Conservation (phyloP, 30 jellyfish, hydroid and myxozoan genomes). For the Calvadosia cruxmelitensis region DNA sequence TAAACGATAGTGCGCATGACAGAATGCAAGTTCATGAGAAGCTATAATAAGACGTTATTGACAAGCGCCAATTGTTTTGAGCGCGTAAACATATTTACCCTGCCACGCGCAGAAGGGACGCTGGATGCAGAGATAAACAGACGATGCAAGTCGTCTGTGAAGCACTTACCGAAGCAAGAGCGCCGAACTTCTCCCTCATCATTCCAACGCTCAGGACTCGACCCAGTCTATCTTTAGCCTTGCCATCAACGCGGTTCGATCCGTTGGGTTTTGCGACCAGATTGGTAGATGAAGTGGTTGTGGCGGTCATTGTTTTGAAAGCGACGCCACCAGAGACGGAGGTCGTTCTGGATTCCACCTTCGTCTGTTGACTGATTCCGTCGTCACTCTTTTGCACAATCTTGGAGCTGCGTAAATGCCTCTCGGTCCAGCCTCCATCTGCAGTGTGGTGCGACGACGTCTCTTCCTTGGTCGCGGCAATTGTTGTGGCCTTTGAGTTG, state of each 20-base stretch:
- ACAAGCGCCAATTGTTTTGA: no score
- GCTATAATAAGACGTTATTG: no score
- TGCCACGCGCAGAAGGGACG: no score
- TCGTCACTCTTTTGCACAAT: background rate
- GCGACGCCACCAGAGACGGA: background rate
- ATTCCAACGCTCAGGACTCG: slow-evolving; percentile 32
- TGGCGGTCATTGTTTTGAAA: no score
- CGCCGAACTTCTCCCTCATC: slow-evolving; percentile 25
- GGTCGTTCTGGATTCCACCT: no score
- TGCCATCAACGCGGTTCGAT: slow-evolving; percentile 4
- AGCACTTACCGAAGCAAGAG: background rate
- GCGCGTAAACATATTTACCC: no score
- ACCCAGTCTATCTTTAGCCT: slow-evolving; percentile 36
- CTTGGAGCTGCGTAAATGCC: no score
- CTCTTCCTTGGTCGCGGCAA: background rate
- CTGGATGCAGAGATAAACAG: background rate
- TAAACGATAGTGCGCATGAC: no score
- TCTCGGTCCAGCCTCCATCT: no score
- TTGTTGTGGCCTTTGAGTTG: background rate
- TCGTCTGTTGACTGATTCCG: background rate
- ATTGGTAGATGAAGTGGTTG: background rate
- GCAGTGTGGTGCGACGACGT: background rate
- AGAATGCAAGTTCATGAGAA: no score
- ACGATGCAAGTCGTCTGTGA: background rate
- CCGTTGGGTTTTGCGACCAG: background rate